Conservation (phyloP, 2,113 vertebrate species). For the Hystrix cristata region DNA sequence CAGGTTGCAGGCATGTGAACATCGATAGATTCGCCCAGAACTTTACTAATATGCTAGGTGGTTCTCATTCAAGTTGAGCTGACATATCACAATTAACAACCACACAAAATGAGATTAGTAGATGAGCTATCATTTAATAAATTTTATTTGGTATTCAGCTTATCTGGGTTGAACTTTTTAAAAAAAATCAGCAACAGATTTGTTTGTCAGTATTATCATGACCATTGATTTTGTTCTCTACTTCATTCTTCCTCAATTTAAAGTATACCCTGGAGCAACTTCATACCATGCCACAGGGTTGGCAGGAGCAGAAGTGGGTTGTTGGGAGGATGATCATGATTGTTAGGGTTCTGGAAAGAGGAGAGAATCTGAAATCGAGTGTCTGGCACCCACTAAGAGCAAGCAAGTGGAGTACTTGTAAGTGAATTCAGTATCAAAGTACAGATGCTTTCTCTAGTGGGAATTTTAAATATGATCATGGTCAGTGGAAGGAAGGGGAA, state of each 20-base stretch:
- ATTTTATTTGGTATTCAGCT: slow-evolving; percentile 15
- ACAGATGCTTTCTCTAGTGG: background rate
- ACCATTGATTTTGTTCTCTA: slow-evolving; percentile 4
- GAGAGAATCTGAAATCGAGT: background rate
- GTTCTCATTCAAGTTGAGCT: background rate
- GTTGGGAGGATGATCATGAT: background rate
- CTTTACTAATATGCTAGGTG: background rate
- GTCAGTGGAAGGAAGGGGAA: background rate
- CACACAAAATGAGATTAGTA: background rate
- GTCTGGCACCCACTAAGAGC: background rate
- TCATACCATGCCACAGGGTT: background rate
- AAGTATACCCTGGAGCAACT: background rate
- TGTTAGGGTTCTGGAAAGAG: background rate
- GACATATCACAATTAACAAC: background rate
- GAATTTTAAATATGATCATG: background rate
- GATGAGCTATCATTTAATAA: background rate
- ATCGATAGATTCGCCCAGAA: background rate
- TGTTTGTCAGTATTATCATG: slow-evolving; percentile 20
- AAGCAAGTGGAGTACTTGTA: background rate
- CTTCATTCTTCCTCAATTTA: slow-evolving; percentile 10
- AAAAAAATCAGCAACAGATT: background rate
- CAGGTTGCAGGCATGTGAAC: background rate
- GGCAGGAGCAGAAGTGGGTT: background rate
- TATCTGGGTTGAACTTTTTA: background rate
- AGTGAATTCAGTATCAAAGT: background rate